These are phyloP conservation scores for Brachyhypopomus occidentalis DNA, from an alignment of 2,113 vertebrate genomes.

Conservation along the genomic window DNA sequence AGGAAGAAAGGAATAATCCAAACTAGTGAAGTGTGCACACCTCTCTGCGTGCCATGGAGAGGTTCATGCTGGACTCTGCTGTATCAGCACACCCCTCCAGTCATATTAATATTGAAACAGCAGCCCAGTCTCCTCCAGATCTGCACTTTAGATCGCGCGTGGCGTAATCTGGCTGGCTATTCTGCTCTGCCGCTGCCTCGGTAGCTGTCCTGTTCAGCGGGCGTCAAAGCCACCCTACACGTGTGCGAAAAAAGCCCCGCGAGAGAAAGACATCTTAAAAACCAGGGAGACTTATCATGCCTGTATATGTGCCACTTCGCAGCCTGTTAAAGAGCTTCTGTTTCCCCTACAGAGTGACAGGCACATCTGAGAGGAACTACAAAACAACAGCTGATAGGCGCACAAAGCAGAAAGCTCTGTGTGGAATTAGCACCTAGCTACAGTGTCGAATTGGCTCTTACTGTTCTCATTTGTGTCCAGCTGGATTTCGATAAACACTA, in stretches of 20 bases:
- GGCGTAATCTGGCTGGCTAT: constrained; percentile 15
- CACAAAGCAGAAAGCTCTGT: not conserved
- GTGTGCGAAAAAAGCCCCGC: constrained; percentile 18
- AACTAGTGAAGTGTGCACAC: constrained; percentile 31
- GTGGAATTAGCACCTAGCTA: no score
- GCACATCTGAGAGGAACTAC: not conserved
- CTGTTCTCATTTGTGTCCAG: no score
- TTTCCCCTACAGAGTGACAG: constrained; percentile 9
- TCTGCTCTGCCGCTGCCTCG: constrained; percentile 26
- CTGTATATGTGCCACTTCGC: not conserved
- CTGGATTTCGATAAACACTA: no score
- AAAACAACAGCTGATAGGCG: constrained; percentile 19
- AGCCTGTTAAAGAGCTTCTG: constrained; percentile 12
- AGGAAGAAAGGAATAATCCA: constrained; percentile 47
- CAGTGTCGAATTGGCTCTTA: no score
- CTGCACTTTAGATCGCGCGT: constrained; percentile 24
- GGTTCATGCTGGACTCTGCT: constrained; percentile 33
- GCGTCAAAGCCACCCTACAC: constrained; percentile 32
- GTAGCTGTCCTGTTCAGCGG: constrained; percentile 32
- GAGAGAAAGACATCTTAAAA: constrained; percentile 27
- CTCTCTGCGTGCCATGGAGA: constrained; percentile 24
- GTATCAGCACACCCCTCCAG: constrained; percentile 33
- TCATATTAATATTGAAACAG: constrained; percentile 39
- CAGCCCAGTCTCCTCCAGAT: constrained; percentile 34
- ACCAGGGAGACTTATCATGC: constrained; percentile 18